Percentiles rank a stretch among this genome's conserved stretches.
phyloP scores from a whole-genome alignment of 1,140 invertebrate genomes.

The Rhopalosiphum maidis region DNA sequence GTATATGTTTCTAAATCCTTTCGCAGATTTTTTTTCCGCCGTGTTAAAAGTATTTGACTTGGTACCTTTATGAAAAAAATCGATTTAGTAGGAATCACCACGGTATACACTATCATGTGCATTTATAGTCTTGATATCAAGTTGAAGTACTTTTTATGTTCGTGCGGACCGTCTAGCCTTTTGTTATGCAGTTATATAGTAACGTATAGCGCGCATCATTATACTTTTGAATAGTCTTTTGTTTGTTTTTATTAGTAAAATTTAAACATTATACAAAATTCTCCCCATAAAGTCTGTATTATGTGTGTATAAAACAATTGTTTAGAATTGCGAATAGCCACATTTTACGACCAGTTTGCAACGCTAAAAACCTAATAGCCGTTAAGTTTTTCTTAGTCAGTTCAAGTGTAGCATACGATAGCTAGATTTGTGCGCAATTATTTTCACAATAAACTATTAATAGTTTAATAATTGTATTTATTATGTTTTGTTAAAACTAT shows the following conservation, averaged over 20 bases:
- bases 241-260: constrained; percentile 42
- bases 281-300: neutral
- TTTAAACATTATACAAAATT: constrained; percentile 32
- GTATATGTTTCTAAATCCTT: neutral
- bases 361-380: neutral
- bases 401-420: neutral
- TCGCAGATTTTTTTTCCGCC: neutral
- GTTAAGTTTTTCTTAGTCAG: constrained; percentile 6
- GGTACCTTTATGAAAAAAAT: neutral
- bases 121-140: neutral
- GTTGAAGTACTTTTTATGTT: neutral
- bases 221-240: constrained; percentile 48
- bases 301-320: neutral
- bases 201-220: neutral
- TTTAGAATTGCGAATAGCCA: neutral
- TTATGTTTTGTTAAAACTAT: neutral
- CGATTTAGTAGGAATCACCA: neutral
- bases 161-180: constrained; percentile 11
- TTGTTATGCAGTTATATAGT: neutral
- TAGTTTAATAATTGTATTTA: neutral
- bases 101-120: neutral
- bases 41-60: neutral
- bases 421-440: neutral
- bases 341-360: constrained; percentile 35
- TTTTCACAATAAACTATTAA: neutral